Evolutionary conservation across 2,113 vertebrate genomes (phyloP).

Genomic region (Halichoerus grypus): DNA sequence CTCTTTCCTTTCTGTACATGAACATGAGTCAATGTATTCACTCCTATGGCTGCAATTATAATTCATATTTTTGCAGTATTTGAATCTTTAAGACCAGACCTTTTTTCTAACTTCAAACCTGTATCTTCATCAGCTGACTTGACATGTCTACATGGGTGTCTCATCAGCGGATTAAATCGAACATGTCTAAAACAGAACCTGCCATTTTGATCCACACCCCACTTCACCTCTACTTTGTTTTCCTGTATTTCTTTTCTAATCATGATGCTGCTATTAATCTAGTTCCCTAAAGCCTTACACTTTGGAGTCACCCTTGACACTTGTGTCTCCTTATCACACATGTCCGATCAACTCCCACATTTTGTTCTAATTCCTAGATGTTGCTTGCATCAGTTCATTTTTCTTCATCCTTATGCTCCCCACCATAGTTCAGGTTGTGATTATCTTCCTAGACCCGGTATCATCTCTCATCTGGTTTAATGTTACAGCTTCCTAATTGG

Average conservation of each 20-base stretch:
- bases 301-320: not conserved
- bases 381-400: not conserved
- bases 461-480: not conserved
- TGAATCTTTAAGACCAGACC: not conserved
- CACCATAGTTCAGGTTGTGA: not conserved
- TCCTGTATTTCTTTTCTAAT: not conserved
- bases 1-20: not conserved
- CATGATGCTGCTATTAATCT: not conserved
- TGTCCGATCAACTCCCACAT: not conserved
- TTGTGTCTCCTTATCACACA: not conserved
- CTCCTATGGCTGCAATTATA: not conserved
- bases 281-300: not conserved
- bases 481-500: not conserved
- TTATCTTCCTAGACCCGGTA: rapidly evolving
- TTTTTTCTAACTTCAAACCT: not conserved
- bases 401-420: not conserved
- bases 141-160: not conserved
- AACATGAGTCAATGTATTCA: not conserved
- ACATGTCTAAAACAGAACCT: not conserved
- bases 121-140: not conserved
- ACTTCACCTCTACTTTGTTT: not conserved
- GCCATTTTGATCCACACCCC: not conserved
- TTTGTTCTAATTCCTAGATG: not conserved
- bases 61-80: not conserved
- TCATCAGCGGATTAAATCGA: not conserved